Base-by-base conservation (phyloP, 2,113 vertebrate genomes). In the Myodes glareolus region DNA sequence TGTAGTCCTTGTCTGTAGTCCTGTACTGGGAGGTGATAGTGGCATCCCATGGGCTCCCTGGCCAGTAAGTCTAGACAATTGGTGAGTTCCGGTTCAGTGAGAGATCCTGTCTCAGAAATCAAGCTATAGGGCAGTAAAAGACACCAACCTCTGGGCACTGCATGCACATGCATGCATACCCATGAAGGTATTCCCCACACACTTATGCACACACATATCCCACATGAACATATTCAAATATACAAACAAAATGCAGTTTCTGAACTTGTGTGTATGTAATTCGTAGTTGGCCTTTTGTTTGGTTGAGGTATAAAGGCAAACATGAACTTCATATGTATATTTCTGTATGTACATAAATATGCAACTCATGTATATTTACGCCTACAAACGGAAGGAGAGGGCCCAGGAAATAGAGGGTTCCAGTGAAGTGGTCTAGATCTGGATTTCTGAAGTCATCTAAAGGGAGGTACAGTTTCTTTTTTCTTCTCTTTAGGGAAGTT, bases 221-320 rank as follows among this genome's bases (percentile, higher is more conserved):
- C 78, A 81, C 29, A 33, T 33, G 13, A 39, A 73, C 1, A 73
- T 7, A 73, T 33, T 13, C 19, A 73, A 8, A 39, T 17, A 39
- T 19, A 47, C 12, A 58, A 11, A 29, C 67, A 73, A 73, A 87
- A 31, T 7, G 52, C 0, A 0, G 5, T 72, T 29, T 14, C 36
- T 94, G 94, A 94, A 10, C 1, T 21, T 82, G 2, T 36, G 9
- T 94, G 42, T 78, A 42, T 42, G 55, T 84, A 81, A 85, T 85
- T 77, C 81, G 63, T 73, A 86, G 42, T 65, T 70, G 65, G 42
- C 65, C 61, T 94, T 96, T 93, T 91, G 55, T 36, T 96, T 92
- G 39, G 25, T 61, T 85, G 91, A 76, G 16, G 10, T 94, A 1
- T 80, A 42, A 61, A 27, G 23, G n/a, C 10, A 94, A 14, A 36